Percentiles rank a stretch among this genome's conserved stretches.
Evolutionary conservation across 2,113 vertebrate species (phyloP).

Genomic region (Narcine bancroftii): DNA sequence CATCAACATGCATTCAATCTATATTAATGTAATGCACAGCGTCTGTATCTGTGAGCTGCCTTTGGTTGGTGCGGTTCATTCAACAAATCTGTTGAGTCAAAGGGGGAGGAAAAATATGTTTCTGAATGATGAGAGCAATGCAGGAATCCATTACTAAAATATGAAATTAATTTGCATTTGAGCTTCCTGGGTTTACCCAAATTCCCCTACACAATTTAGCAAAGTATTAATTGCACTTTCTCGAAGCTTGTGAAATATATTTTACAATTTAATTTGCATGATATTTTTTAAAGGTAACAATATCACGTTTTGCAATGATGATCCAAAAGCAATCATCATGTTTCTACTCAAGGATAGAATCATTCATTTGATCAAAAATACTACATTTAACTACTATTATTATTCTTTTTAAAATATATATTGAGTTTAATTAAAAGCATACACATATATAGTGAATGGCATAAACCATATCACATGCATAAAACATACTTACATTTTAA

Average conservation of each 20-base stretch:
- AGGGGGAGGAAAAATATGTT: neutral
- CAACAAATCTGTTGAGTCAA: neutral
- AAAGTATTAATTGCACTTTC: neutral
- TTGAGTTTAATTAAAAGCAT: too few relatives aligned
- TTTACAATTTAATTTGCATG: neutral
- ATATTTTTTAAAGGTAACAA: neutral
- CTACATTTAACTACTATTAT: neutral
- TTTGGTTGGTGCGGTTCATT: neutral
- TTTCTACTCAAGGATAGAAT: neutral
- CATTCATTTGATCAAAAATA: neutral
- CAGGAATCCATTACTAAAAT: too few relatives aligned
- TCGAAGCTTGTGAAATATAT: neutral
- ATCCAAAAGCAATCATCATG: neutral
- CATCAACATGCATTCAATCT: too few relatives aligned
- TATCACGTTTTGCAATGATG: conserved; percentile 18
- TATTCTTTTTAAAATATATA: too few relatives aligned
- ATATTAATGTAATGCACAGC: too few relatives aligned
- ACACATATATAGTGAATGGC: too few relatives aligned
- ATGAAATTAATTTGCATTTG: neutral
- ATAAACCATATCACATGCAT: too few relatives aligned
- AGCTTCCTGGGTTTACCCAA: neutral
- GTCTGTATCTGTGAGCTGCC: too few relatives aligned
- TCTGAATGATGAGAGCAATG: neutral
- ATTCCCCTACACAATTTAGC: neutral
- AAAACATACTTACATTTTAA: too few relatives aligned